Conservation (phyloP, 2,113 vertebrate genomes). For the Sebastes fasciatus region DNA sequence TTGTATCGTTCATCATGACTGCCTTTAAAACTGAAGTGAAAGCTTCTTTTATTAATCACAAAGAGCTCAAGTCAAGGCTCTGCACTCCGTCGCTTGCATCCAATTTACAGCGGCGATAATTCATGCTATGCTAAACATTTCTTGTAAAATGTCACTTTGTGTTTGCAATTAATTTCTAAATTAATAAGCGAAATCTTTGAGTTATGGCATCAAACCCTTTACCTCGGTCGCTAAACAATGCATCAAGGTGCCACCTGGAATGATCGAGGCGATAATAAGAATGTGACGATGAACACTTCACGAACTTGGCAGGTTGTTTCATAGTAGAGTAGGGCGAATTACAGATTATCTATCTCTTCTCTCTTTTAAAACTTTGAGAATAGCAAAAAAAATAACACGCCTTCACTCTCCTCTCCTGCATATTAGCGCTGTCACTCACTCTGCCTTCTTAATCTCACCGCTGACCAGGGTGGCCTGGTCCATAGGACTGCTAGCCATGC, state of each 20-base stretch:
- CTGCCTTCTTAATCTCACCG: conserved; percentile 67
- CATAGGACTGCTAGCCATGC: conserved; percentile 65
- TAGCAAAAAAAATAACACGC: conserved; percentile 4
- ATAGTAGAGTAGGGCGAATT: conserved; percentile 53
- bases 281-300: conserved; percentile 68
- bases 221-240: conserved; percentile 81
- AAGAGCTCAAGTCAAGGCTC: conserved; percentile 82
- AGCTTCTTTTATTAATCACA: conserved; percentile 82
- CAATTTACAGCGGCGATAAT: conserved; percentile 86
- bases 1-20: conserved; percentile 76
- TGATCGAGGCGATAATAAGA: conserved; percentile 79
- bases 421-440: conserved; percentile 67
- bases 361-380: conserved; percentile 25
- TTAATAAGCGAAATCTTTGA: conserved; percentile 88
- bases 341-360: conserved; percentile 17
- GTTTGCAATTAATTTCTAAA: conserved; percentile 92
- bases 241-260: conserved; percentile 78
- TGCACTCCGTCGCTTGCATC: conserved; percentile 81
- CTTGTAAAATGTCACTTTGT: conserved; percentile 92
- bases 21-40: conserved; percentile 78
- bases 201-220: conserved; percentile 82
- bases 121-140: conserved; percentile 90
- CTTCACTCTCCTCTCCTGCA: conserved; percentile 27
- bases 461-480: conserved; percentile 76
- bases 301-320: conserved; percentile 65